phyloP scores from a whole-genome alignment of 2,797 vertebrate species.

The Simalia tracyae region DNA sequence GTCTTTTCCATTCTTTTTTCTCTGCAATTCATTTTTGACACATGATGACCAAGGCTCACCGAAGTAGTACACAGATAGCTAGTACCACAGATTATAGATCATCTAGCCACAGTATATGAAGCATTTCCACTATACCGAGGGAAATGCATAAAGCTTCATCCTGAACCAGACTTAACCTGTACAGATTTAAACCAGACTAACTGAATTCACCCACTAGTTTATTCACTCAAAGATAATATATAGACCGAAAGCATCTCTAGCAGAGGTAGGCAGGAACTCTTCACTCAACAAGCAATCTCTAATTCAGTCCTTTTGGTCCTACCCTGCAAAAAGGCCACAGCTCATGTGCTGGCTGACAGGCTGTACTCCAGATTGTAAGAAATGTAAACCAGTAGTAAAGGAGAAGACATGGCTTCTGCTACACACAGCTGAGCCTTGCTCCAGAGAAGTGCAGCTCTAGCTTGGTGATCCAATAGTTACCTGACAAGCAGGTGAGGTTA shows the following conservation, averaged over 20 bases:
- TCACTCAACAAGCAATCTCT: not conserved
- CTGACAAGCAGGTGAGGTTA: not conserved
- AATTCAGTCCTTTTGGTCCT: not conserved
- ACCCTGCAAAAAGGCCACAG: not conserved
- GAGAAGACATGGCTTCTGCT: not conserved
- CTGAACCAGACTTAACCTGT: not conserved
- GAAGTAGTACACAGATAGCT: not conserved
- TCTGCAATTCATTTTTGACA: not conserved
- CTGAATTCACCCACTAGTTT: not conserved
- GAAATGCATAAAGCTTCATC: not conserved
- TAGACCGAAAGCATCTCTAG: not conserved
- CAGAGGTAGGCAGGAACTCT: not conserved
- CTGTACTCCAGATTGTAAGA: too few species aligned
- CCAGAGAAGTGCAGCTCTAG: not conserved
- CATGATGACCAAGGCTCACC: not conserved
- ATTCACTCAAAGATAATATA: not conserved
- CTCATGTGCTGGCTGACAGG: not conserved
- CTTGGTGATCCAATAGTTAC: not conserved
- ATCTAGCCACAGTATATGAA: not conserved
- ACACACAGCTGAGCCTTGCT: not conserved
- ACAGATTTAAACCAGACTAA: not conserved
- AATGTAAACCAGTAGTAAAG: not conserved
- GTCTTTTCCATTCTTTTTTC: not conserved
- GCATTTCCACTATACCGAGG: not conserved
- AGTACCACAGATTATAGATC: not conserved